Percentiles rank a stretch among this genome's conserved stretches.
Conservation (phyloP, 1,140 invertebrate genomes). For the Eupeodes corollae region DNA sequence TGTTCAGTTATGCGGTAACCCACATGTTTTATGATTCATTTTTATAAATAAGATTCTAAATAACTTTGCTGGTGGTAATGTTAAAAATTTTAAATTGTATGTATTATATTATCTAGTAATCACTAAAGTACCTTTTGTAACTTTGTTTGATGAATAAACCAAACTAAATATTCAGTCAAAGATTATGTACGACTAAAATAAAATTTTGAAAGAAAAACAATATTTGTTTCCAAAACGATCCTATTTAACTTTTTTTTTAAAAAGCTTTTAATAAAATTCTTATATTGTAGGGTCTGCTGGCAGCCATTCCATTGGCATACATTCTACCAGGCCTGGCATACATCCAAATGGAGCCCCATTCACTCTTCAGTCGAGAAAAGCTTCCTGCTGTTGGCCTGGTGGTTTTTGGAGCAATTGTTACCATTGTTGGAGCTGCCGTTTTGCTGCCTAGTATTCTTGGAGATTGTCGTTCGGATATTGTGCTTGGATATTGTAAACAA, state of each 20-base stretch:
- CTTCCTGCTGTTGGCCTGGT: conserved; percentile 58
- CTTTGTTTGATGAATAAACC: too few species aligned
- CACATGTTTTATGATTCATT: too few species aligned
- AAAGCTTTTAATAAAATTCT: conserved; percentile 6
- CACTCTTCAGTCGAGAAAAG: conserved; percentile 55
- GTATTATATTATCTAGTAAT: too few species aligned
- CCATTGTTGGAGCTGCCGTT: conserved; percentile 44
- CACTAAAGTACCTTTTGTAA: not conserved
- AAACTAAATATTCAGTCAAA: conserved; percentile 2
- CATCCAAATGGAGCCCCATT: conserved; percentile 62
- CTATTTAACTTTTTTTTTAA: conserved; percentile 17
- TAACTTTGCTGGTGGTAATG: too few species aligned
- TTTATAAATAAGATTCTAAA: too few species aligned
- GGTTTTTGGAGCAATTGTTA: conserved; percentile 60
- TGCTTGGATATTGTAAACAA: conserved; percentile 33
- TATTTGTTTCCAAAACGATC: conserved; percentile 12
- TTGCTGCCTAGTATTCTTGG: conserved; percentile 28
- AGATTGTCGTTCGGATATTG: conserved; percentile 33
- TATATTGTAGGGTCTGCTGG: conserved; percentile 57
- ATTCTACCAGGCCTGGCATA: conserved; percentile 73
- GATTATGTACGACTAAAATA: not conserved
- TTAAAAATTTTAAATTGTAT: too few species aligned
- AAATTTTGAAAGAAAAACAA: not conserved
- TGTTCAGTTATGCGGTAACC: too few species aligned
- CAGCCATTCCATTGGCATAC: conserved; percentile 75